phyloP scores from a whole-genome alignment of 2,888 invertebrate species.

The Chymomyza caudatula region DNA sequence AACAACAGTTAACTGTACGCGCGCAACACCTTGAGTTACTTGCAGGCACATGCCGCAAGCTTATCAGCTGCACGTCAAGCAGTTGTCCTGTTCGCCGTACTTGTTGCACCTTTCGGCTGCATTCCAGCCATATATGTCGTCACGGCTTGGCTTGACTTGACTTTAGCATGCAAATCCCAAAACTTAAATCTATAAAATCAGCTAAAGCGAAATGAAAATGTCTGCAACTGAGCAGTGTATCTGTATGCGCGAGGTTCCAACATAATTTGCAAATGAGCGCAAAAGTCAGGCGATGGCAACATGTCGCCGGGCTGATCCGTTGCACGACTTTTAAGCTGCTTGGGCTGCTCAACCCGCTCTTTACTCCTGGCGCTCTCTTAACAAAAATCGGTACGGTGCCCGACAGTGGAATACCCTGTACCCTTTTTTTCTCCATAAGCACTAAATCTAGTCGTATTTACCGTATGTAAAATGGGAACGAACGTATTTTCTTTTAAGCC shows the following conservation, averaged over 20 bases:
- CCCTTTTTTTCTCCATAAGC: too few relatives aligned
- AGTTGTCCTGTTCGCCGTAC: neutral
- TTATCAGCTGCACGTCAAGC: conserved; percentile 48
- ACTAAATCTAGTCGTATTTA: too few relatives aligned
- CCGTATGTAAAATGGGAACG: too few relatives aligned
- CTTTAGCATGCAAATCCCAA: conserved; percentile 28
- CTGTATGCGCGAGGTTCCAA: conserved; percentile 48
- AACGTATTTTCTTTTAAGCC: too few relatives aligned
- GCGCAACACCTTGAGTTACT: conserved; percentile 46
- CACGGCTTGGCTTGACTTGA: conserved; percentile 26
- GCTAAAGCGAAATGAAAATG: conserved; percentile 61
- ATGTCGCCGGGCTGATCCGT: conserved; percentile 38
- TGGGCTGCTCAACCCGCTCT: too few relatives aligned
- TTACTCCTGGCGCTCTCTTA: too few relatives aligned
- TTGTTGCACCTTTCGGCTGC: neutral
- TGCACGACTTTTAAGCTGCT: conserved; percentile 59
- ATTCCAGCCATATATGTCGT: conserved; percentile 13
- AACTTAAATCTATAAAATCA: conserved; percentile 67
- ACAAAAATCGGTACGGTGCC: too few relatives aligned
- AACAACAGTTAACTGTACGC: neutral
- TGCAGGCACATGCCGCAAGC: conserved; percentile 1
- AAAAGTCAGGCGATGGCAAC: conserved; percentile 25
- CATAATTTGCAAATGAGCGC: conserved; percentile 63
- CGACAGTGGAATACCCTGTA: too few relatives aligned
- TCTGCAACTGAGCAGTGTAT: conserved; percentile 40